A percentile compares a stretch with the other conserved stretches of the same genome.
Evolutionary conservation across 2,113 vertebrate genomes (phyloP).

Genomic region (Sebastes fasciatus): DNA sequence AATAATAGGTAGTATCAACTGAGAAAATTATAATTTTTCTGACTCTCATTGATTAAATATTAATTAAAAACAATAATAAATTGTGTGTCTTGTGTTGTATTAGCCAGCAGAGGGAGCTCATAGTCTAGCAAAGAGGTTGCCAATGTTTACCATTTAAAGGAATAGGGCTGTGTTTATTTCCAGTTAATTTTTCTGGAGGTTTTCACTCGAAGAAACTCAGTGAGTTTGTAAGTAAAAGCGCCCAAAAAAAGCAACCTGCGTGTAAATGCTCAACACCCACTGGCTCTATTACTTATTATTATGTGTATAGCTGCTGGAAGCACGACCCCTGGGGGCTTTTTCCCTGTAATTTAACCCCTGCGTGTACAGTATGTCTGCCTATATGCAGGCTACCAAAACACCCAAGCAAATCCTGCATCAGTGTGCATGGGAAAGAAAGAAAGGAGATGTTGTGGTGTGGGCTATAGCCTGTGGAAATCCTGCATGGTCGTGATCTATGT

Average conservation of each 20-base stretch:
- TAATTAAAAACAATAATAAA: not conserved
- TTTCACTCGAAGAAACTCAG: constrained; percentile 19
- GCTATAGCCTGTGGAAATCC: too few species aligned
- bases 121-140: constrained; percentile 36
- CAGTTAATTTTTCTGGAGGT: constrained; percentile 20
- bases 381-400: constrained; percentile 39
- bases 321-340: constrained; percentile 70
- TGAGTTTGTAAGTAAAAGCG: not conserved
- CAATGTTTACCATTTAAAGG: constrained; percentile 57
- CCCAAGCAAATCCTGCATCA: not conserved
- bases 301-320: constrained; percentile 61
- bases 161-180: constrained; percentile 49
- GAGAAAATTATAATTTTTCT: too few species aligned
- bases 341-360: constrained; percentile 73
- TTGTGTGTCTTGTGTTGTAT: not conserved
- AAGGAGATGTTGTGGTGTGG: not conserved
- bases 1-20: too few species aligned
- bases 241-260: not conserved
- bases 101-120: constrained; percentile 70
- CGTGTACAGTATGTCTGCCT: constrained; percentile 55
- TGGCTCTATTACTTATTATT: constrained; percentile 40
- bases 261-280: constrained; percentile 14
- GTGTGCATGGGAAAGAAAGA: not conserved
- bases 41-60: not conserved
- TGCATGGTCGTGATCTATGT: not conserved